Evolutionary conservation across 37 sponge, comb jelly and placozoan species (phyloP), one percentile per base, ranked within the genome.

Genomic region (Cladorhizidae sp.): DNA sequence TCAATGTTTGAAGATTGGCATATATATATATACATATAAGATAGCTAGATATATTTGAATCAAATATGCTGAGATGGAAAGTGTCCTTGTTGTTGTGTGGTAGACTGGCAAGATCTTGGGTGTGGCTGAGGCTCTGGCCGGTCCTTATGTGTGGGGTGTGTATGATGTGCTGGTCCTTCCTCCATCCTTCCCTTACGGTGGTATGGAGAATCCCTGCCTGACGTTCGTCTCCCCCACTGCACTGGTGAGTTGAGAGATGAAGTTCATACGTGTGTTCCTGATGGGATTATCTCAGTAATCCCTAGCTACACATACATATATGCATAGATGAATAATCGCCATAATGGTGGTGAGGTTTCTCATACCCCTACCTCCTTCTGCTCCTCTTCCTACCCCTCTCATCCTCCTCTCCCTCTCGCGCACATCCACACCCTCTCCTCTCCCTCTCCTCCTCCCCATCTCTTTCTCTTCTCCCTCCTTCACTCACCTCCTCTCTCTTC

Each of bases 181-280:
- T 61, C 97, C 97, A 12, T 94, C 95, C 12, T 97, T 94, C 64
- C 93, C 97, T 18, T 97, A 94, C 64, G 97, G 97, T 29, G 97
- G 97, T 0, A 97, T 97, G 97, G 97, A 97, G 78, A 94, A 97
- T 63, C 97, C 97, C 9, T 89, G 92, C 41, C 82, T 97, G 25
- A 94, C 92, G 31, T 97, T 97, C 62, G 86, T 92, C 39, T 91
- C 97, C 0, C 97, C 94, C 42, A 91, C 97, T 59, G 75, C 94
- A 3, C 80, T 96, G 74, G 97, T 90, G 25, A 83, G 90, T 0
- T 43, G 78, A 41, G n/a, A n/a, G n/a, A n/a, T n/a, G n/a, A n/a
- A n/a, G n/a, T n/a, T n/a, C n/a, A n/a, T n/a, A n/a, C n/a, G n/a
- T 25, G 52, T 50, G 32, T 29, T 77, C 15, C 15, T 75, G 22